These are phyloP conservation scores for Zoanthus solanderi DNA, from an alignment of 92 coral and sea anemone genomes.

Conservation along the genomic window DNA sequence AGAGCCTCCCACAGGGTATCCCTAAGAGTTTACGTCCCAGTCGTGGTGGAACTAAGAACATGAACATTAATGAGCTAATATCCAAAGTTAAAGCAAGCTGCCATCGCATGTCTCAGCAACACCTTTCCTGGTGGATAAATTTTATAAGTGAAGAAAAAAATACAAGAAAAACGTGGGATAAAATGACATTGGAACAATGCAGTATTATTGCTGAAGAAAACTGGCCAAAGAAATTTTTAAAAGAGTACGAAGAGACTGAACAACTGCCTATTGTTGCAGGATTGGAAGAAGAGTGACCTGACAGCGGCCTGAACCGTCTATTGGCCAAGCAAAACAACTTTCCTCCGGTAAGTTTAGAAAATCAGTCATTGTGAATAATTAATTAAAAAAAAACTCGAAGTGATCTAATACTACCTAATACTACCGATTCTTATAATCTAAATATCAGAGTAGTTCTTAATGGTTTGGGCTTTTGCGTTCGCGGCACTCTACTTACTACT, in stretches of 20 bases:
- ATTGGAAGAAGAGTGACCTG: background rate
- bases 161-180: background rate
- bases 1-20: constrained; percentile 31
- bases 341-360: background rate
- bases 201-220: background rate
- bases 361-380: background rate
- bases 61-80: background rate
- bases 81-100: background rate
- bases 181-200: background rate
- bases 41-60: background rate
- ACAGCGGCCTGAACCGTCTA: background rate
- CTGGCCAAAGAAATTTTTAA: background rate
- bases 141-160: background rate
- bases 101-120: background rate
- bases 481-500: no score
- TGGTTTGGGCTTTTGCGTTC: no score
- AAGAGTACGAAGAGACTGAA: background rate
- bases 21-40: constrained; percentile 12
- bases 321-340: constrained; percentile 14
- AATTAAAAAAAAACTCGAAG: background rate
- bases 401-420: no score
- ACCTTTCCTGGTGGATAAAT: background rate
- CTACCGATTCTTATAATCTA: no score
- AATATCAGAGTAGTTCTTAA: no score
- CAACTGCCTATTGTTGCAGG: background rate